Conservation (phyloP, 2,888 invertebrate species). For the Tachina lurida region DNA sequence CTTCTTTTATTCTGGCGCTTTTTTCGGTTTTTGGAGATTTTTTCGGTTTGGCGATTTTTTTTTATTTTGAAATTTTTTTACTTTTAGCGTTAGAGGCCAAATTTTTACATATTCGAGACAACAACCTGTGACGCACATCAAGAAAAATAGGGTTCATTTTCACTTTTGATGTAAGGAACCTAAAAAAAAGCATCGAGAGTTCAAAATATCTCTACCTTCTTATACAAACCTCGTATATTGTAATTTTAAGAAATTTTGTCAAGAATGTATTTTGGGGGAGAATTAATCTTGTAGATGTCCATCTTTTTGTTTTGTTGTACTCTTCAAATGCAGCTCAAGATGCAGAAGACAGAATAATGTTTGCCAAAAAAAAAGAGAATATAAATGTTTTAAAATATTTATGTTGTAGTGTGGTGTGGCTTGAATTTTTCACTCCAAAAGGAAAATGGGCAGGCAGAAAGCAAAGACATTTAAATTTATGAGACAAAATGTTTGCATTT, state of each 20-base stretch:
- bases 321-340: background rate
- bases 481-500: background rate
- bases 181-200: too few species aligned
- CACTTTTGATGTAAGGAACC: too few species aligned
- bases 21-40: too few species aligned
- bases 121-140: too few species aligned
- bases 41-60: too few species aligned
- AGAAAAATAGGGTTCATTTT: too few species aligned
- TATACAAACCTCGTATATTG: background rate
- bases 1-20: too few species aligned
- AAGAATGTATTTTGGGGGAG: constrained; percentile 1
- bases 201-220: background rate
- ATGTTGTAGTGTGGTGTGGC: background rate
- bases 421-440: background rate
- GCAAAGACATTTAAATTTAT: constrained; percentile 31
- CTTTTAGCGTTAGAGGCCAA: too few species aligned
- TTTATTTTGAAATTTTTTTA: too few species aligned
- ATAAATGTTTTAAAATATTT: background rate
- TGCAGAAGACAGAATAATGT: background rate
- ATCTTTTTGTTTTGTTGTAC: background rate
- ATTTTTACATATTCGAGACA: too few species aligned
- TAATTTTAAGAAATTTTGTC: background rate
- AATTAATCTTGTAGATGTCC: constrained; percentile 38
- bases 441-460: background rate
- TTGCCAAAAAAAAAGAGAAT: background rate